phyloP scores from a whole-genome alignment of 2,113 vertebrate species.

The Psammodynastes pulverulentus region DNA sequence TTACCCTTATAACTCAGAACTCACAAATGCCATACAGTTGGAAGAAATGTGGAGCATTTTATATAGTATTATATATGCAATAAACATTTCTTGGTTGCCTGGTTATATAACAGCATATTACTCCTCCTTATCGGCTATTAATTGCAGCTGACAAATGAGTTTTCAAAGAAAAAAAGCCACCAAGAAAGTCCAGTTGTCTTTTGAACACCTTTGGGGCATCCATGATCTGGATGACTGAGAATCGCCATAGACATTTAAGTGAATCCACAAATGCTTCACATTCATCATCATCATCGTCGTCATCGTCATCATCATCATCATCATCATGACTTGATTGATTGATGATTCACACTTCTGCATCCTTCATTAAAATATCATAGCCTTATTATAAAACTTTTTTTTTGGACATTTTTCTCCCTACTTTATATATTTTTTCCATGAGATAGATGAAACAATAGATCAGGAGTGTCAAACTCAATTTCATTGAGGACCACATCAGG shows the following conservation, averaged over 20 bases:
- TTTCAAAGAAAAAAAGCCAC: too few relatives aligned
- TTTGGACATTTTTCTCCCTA: not conserved
- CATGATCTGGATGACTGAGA: not conserved
- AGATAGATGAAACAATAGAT: not conserved
- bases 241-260: not conserved
- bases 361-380: not conserved
- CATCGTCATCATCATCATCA: too few relatives aligned
- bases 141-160: not conserved
- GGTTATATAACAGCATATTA: not conserved
- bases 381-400: not conserved
- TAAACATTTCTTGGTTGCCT: not conserved
- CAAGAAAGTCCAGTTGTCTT: too few relatives aligned
- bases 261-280: not conserved
- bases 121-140: not conserved
- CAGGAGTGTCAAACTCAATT: too few relatives aligned
- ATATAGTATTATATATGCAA: not conserved
- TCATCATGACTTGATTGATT: not conserved
- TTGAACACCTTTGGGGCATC: not conserved
- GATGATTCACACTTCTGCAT: not conserved
- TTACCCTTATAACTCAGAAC: not conserved
- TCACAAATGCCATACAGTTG: not conserved
- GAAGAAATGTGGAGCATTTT: not conserved
- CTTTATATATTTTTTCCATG: not conserved
- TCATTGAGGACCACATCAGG: too few relatives aligned
- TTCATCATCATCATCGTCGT: too few relatives aligned